These are phyloP conservation scores for Myripristis jacobus DNA, from an alignment of 2,797 vertebrate species.

Conservation along the genomic window DNA sequence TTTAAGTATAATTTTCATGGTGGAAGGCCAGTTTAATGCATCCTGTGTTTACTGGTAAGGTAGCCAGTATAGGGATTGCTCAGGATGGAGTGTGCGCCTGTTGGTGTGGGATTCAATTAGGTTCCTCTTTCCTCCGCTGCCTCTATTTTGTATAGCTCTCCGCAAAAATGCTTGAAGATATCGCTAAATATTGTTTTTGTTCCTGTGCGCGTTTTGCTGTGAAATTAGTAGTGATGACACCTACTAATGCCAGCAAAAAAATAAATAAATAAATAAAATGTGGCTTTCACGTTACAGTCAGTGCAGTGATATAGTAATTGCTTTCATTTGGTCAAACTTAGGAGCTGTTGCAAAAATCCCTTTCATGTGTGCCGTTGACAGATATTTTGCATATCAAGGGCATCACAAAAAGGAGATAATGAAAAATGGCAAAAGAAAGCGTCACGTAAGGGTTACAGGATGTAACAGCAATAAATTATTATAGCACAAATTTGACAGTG, in stretches of 20 bases:
- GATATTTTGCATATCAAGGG: conserved; percentile 1
- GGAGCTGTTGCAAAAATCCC: not conserved
- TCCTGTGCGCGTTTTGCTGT: conserved; percentile 4
- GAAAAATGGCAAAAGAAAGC: not conserved
- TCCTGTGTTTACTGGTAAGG: not conserved
- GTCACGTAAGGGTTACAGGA: not conserved
- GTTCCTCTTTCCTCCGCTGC: not conserved
- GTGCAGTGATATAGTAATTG: not conserved
- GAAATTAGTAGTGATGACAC: not conserved
- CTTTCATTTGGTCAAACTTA: not conserved
- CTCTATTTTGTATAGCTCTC: not conserved
- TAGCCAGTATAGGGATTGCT: not conserved
- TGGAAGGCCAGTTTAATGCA: not conserved
- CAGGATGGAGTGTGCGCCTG: too few species aligned
- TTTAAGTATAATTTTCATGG: too few species aligned
- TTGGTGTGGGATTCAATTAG: not conserved
- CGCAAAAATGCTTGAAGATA: not conserved
- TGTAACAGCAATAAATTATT: not conserved
- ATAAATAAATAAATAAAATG: not conserved
- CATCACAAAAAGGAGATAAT: not conserved
- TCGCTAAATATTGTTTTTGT: not conserved
- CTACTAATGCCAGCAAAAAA: not conserved
- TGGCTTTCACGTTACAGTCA: not conserved
- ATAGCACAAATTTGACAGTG: too few species aligned
- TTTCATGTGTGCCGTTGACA: not conserved